Conservation (phyloP, 2,888 invertebrate species). For the Leptodirus hochenwartii region DNA sequence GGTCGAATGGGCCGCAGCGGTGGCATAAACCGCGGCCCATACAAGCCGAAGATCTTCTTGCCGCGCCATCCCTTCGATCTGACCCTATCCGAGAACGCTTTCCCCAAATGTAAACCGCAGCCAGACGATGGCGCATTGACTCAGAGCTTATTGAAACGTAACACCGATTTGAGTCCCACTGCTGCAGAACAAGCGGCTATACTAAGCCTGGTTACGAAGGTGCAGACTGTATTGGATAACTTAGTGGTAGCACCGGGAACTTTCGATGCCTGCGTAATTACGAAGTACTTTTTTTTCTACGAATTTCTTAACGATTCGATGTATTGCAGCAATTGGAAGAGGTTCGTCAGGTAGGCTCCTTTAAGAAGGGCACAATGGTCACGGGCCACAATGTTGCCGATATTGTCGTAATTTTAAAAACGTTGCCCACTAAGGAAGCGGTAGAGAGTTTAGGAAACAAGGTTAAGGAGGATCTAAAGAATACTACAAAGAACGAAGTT, state of each 20-base stretch:
- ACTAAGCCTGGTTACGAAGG: conserved; percentile 81
- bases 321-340: conserved; percentile 67
- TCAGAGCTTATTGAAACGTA: conserved; percentile 80
- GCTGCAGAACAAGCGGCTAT: conserved; percentile 84
- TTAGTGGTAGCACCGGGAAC: conserved; percentile 85
- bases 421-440: conserved; percentile 88
- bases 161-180: conserved; percentile 80
- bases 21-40: conserved; percentile 42
- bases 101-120: conserved; percentile 66
- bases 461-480: conserved; percentile 71
- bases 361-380: conserved; percentile 96
- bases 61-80: conserved; percentile 76
- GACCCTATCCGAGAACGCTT: conserved; percentile 72
- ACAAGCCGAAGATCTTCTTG: conserved; percentile 42
- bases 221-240: conserved; percentile 88
- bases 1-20: conserved; percentile 42
- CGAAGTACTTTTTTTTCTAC: conserved; percentile 3
- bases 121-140: conserved; percentile 75
- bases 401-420: conserved; percentile 91
- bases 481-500: conserved; percentile 41
- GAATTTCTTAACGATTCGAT: conserved; percentile 7
- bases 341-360: conserved; percentile 91
- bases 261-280: conserved; percentile 87
- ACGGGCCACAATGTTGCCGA: conserved; percentile 91
- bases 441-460: conserved; percentile 83